Percentiles rank a stretch among this genome's conserved stretches.
These are phyloP conservation scores for Lordiphosa collinella DNA, from an alignment of 1,140 invertebrate species.

Conservation along the genomic window DNA sequence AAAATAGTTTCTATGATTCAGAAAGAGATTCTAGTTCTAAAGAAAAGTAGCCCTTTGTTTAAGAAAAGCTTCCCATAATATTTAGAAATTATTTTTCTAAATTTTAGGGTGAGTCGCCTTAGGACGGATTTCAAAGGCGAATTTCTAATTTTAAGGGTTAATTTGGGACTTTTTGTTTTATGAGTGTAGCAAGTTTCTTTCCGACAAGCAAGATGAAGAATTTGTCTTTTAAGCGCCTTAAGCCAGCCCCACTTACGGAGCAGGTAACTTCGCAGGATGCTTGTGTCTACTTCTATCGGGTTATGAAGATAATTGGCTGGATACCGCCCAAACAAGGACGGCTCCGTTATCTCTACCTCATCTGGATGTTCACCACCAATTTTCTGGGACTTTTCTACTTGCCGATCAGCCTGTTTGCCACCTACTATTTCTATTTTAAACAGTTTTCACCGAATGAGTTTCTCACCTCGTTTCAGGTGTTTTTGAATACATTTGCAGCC, in stretches of 20 bases:
- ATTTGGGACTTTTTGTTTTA: no score
- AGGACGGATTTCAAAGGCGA: no score
- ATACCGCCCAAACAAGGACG: slow-evolving; percentile 37
- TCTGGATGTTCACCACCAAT: slow-evolving; percentile 37
- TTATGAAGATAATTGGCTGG: slow-evolving; percentile 63
- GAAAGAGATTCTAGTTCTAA: no score
- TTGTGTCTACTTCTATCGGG: slow-evolving; percentile 53
- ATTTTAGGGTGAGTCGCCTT: no score
- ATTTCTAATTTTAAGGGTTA: no score
- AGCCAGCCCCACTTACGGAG: slow-evolving; percentile 44
- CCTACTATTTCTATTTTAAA: slow-evolving; percentile 50
- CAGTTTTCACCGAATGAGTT: slow-evolving; percentile 50
- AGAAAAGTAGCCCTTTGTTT: no score
- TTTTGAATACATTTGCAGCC: slow-evolving; percentile 56
- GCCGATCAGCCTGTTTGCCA: slow-evolving; percentile 50
- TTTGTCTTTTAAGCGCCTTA: no score
- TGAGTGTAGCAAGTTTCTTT: no score
- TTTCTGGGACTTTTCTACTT: slow-evolving; percentile 15
- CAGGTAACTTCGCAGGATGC: slow-evolving; percentile 36
- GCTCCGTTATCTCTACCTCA: slow-evolving; percentile 46
- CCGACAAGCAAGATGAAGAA: no score
- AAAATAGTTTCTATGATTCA: no score
- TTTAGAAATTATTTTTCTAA: no score
- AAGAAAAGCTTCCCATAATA: no score
- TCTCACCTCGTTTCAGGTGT: slow-evolving; percentile 61